These are phyloP conservation scores for Parus major DNA, from an alignment of 2,113 vertebrate species.

Conservation along the genomic window DNA sequence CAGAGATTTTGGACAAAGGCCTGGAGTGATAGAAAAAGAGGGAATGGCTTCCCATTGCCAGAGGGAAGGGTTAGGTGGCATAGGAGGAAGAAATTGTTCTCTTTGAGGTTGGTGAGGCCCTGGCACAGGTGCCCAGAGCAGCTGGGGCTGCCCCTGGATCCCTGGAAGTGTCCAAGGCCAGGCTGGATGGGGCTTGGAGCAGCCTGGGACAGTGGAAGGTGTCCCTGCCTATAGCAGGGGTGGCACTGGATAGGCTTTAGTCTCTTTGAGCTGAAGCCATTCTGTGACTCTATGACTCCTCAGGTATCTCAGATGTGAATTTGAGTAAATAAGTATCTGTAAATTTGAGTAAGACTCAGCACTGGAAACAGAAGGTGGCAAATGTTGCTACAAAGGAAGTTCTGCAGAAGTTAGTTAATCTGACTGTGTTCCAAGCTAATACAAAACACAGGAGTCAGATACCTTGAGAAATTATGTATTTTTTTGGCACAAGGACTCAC, in stretches of 20 bases:
- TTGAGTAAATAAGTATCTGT: neutral
- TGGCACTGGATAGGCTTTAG: neutral
- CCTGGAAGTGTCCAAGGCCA: neutral
- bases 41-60: neutral
- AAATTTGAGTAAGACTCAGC: neutral
- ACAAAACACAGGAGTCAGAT: neutral
- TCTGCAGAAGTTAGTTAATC: neutral
- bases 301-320: neutral
- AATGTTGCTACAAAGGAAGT: neutral
- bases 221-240: neutral
- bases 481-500: neutral
- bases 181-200: fast-evolving
- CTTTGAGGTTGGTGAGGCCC: fast-evolving
- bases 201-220: fast-evolving
- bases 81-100: neutral
- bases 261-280: neutral
- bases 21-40: neutral
- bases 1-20: neutral
- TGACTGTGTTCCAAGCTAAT: neutral
- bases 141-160: neutral
- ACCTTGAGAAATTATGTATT: neutral
- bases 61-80: neutral
- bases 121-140: neutral
- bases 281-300: neutral
- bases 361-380: neutral